Base-by-base conservation (phyloP, 1,140 invertebrate species). In the Drosophila subobscura region DNA sequence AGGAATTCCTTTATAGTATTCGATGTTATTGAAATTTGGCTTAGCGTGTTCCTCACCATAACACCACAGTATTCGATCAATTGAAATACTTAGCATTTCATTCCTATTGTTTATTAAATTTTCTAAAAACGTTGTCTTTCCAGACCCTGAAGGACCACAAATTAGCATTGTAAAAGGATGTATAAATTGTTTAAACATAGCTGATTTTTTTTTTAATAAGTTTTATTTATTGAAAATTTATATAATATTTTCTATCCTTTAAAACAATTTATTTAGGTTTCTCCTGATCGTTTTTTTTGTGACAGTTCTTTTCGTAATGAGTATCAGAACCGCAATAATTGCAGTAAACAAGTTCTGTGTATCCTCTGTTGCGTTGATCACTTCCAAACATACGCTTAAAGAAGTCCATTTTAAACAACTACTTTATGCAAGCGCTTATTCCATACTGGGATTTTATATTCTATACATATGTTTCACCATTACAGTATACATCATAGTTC, bases 1-100 rank as follows among this genome's bases (percentile, higher is more conserved):
- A 44, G 42, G 42, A 44, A 44, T 12, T 44, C 42, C 42, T 44
- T 44, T 44, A 44, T 44, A 44, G 7, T 44, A 44, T 16, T 44
- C 42, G 16, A 44, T n/a, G 4, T 44, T 4, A 16, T 44, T 16
- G 5, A 14, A 44, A 44, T 44, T 1, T 44, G 42, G 42, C 16
- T 44, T 16, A 16, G 8, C 42, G 4, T 4, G 6, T n/a, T 41
- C 40, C 8, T 41, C 40, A 7, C 40, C 40, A 41, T 41, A 41
- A 41, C 40, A 41, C 40, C 40, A 41, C 8, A 41, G 8, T 4
- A 41, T 41, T 41, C 40, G 8, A 41, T 41, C 8, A 7, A 41
- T 8, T 41, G 40, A 41, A 41, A 41, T 41, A 8, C n/a, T 41
- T 7, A n/a, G n/a, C n/a, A n/a, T n/a, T 41, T 41, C 40, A 41